A percentile compares a stretch with the other conserved stretches of the same genome.
phyloP scores from a whole-genome alignment of 2,113 vertebrate genomes.

The Cranoglanis bouderius region DNA sequence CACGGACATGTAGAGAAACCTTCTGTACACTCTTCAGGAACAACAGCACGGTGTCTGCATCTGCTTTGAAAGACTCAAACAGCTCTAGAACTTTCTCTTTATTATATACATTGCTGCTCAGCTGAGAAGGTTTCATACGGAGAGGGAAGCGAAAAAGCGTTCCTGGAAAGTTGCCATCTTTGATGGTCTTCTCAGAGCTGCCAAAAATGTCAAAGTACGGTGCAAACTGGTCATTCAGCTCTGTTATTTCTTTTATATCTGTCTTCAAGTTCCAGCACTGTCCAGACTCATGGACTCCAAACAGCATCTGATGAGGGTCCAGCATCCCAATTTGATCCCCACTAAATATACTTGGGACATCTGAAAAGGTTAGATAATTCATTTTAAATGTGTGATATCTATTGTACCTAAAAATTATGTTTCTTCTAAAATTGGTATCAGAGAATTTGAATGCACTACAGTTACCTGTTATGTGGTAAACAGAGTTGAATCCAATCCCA shows the following conservation, averaged over 20 bases:
- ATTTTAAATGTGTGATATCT: background rate
- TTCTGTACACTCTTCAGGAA: constrained; percentile 94
- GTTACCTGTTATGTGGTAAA: constrained; percentile 97
- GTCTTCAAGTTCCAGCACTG: constrained; percentile 96
- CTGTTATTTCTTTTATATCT: constrained; percentile 89
- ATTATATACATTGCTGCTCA: constrained; percentile 91
- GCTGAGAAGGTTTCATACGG: constrained; percentile 86
- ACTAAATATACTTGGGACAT: constrained; percentile 98
- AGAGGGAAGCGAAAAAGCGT: constrained; percentile 97
- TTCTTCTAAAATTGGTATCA: background rate
- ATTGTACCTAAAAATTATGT: background rate
- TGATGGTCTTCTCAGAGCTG: constrained; percentile 86
- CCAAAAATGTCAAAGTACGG: constrained; percentile 91
- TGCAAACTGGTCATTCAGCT: constrained; percentile 89
- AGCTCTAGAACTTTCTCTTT: constrained; percentile 94
- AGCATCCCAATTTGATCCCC: constrained; percentile 97
- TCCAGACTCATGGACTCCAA: constrained; percentile 92
- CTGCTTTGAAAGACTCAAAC: constrained; percentile 94
- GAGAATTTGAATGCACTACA: background rate
- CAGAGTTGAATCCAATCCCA: constrained; percentile 98
- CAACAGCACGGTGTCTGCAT: constrained; percentile 92
- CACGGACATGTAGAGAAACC: constrained; percentile 87
- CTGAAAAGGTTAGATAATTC: constrained; percentile 65
- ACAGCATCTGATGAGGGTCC: constrained; percentile 95
- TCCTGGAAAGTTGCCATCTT: constrained; percentile 86